Conservation (phyloP, 2,797 vertebrate species). For the Ctenosaura bakeri region DNA sequence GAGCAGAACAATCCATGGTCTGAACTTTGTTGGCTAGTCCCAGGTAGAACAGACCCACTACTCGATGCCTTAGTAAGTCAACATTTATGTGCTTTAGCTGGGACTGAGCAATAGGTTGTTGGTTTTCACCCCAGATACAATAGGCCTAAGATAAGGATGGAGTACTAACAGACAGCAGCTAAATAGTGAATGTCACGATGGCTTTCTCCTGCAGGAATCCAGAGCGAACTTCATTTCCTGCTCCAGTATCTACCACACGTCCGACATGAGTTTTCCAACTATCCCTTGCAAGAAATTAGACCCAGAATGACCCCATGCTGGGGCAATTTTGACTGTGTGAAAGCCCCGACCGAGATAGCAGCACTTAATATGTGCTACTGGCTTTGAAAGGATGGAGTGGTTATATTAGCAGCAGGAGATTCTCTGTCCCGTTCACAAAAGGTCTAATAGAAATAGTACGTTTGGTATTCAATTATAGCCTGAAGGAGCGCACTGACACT, state of each 20-base stretch:
- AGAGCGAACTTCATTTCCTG: neutral
- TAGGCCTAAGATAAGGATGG: neutral
- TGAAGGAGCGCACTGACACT: slow-evolving; percentile 33
- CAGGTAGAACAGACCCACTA: neutral
- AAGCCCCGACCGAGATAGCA: slow-evolving; percentile 38
- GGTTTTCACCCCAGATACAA: neutral
- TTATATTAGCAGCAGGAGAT: slow-evolving; percentile 53
- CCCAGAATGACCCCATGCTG: neutral
- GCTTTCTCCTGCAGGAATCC: neutral
- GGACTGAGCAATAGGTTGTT: neutral
- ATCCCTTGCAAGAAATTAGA: slow-evolving; percentile 21
- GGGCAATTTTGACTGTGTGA: slow-evolving; percentile 21
- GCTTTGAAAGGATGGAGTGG: slow-evolving; percentile 68
- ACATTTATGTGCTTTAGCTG: neutral
- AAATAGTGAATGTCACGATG: neutral
- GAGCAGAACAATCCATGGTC: neutral
- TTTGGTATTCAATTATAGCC: slow-evolving; percentile 62
- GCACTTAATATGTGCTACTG: slow-evolving; percentile 43
- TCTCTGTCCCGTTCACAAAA: slow-evolving; percentile 49
- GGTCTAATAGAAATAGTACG: slow-evolving; percentile 50
- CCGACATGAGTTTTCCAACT: neutral
- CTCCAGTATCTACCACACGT: neutral
- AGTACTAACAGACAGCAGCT: neutral
- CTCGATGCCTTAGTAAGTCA: neutral
- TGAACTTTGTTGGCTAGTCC: no score